A percentile compares a stretch with the other conserved stretches of the same genome.
Evolutionary conservation across 2,797 vertebrate genomes (phyloP).

Genomic region (Cottoperca gobio): DNA sequence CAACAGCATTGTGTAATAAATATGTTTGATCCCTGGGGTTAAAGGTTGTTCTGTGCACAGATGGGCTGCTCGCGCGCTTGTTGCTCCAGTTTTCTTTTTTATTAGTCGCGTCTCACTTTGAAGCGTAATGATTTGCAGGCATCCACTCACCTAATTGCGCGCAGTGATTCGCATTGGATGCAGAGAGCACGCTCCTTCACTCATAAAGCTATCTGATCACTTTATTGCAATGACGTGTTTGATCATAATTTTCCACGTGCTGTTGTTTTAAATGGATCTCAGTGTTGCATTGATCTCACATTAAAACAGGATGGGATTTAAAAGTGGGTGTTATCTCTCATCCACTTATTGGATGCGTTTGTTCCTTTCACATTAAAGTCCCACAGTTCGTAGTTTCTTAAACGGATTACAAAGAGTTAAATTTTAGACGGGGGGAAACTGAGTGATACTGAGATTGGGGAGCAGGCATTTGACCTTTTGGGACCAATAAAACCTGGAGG

Average conservation of each 20-base stretch:
- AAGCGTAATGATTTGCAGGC: conserved; percentile 77
- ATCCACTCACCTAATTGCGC: conserved; percentile 67
- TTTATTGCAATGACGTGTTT: conserved; percentile 53
- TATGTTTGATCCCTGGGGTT: conserved; percentile 52
- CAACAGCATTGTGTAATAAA: conserved; percentile 54
- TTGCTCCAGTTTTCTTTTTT: conserved; percentile 60
- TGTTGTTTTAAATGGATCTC: conserved; percentile 40
- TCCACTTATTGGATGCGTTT: not conserved
- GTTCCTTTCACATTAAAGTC: not conserved
- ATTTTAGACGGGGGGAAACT: not conserved
- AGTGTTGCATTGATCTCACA: conserved; percentile 6
- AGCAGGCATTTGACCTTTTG: conserved; percentile 1
- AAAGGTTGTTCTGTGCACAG: conserved; percentile 52
- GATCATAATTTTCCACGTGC: conserved; percentile 29
- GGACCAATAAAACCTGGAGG: not conserved
- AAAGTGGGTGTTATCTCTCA: not conserved
- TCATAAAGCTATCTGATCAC: conserved; percentile 48
- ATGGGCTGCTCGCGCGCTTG: conserved; percentile 62
- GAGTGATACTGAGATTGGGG: not conserved
- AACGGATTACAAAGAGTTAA: not conserved
- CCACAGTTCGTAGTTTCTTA: not conserved
- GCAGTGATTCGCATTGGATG: conserved; percentile 48
- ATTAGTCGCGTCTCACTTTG: conserved; percentile 69
- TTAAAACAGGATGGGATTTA: not conserved
- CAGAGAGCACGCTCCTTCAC: conserved; percentile 42